Percentiles rank a stretch among this genome's conserved stretches.
Conservation (phyloP, 2,113 vertebrate genomes). For the Pontoporia blainvillei region DNA sequence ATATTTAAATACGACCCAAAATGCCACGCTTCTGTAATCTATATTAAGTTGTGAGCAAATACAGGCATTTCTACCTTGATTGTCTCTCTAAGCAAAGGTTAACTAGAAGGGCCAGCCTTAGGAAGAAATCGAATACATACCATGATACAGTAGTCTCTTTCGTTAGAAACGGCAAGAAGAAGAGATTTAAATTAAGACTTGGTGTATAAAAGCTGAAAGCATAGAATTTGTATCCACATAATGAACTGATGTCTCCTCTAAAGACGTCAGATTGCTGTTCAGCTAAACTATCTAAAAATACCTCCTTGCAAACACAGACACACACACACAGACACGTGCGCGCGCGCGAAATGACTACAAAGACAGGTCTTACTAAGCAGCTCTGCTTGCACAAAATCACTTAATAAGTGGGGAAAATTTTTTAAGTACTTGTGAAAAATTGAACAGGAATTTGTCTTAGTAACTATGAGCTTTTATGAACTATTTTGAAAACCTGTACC, state of each 20-base stretch:
- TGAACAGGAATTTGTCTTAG: slow-evolving; percentile 48
- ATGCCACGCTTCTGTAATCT: neutral
- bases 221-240: slow-evolving; percentile 72
- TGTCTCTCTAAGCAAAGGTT: slow-evolving; percentile 55
- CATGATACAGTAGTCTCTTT: slow-evolving; percentile 68
- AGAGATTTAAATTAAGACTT: slow-evolving; percentile 75
- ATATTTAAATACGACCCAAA: slow-evolving; percentile 44
- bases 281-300: slow-evolving; percentile 72
- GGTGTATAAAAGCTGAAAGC: slow-evolving; percentile 70
- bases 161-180: slow-evolving; percentile 66
- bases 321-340: neutral
- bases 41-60: slow-evolving; percentile 47
- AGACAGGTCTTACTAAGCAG: slow-evolving; percentile 79
- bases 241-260: slow-evolving; percentile 63
- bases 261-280: slow-evolving; percentile 68
- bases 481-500: slow-evolving; percentile 55
- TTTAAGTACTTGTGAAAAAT: slow-evolving; percentile 56
- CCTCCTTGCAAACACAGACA: slow-evolving; percentile 75
- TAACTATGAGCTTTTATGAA: slow-evolving; percentile 50
- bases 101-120: slow-evolving; percentile 44
- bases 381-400: slow-evolving; percentile 70
- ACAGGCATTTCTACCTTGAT: slow-evolving; percentile 46
- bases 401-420: slow-evolving; percentile 62
- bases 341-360: slow-evolving; percentile 73
- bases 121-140: slow-evolving; percentile 71